phyloP scores from a whole-genome alignment of 1,140 invertebrate species.

The Whitmania pigra region DNA sequence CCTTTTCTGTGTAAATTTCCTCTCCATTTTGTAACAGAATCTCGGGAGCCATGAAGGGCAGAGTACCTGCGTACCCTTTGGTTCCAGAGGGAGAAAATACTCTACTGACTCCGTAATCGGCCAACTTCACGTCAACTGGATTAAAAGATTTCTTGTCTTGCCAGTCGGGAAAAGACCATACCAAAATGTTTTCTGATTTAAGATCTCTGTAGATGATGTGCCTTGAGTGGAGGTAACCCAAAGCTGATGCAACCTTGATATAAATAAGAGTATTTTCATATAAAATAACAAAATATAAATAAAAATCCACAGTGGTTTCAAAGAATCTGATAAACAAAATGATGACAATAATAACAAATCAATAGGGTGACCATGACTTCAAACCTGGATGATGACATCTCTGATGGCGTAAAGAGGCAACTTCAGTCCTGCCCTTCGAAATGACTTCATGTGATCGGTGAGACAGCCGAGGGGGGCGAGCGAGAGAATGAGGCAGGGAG shows the following conservation, averaged over 20 bases:
- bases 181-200: constrained; percentile 94
- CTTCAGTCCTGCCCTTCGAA: constrained; percentile 64
- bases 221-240: constrained; percentile 87
- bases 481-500: constrained; percentile 76
- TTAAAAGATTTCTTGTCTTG: constrained; percentile 44
- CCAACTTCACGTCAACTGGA: constrained; percentile 74
- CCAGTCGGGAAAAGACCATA: constrained; percentile 77
- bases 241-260: constrained; percentile 66
- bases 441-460: constrained; percentile 65
- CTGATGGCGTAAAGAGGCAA: constrained; percentile 68
- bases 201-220: constrained; percentile 88
- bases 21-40: constrained; percentile 95
- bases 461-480: constrained; percentile 82
- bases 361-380: neutral
- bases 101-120: constrained; percentile 89
- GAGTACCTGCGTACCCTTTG: constrained; percentile 79
- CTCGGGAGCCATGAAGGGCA: constrained; percentile 95
- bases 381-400: constrained; percentile 63
- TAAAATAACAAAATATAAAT: no score
- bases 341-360: neutral
- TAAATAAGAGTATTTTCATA: no score
- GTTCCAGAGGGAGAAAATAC: constrained; percentile 46
- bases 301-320: neutral
- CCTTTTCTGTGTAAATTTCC: constrained; percentile 95
- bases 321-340: neutral